phyloP scores from a whole-genome alignment of 2,113 vertebrate species.

The Protobothrops mucrosquamatus region DNA sequence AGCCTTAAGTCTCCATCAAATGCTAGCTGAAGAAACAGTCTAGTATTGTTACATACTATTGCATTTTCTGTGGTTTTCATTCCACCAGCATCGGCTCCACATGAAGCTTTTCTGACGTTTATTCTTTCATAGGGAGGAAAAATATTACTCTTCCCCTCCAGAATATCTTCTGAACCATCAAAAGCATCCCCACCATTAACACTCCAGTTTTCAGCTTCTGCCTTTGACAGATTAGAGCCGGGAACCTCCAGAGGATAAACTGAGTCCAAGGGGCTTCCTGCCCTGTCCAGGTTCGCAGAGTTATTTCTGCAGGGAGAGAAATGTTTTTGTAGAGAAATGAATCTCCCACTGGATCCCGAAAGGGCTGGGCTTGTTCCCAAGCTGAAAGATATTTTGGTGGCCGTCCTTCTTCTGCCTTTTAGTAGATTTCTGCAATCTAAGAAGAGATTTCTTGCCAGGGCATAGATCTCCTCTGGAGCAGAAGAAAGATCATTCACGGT shows the following conservation, averaged over 20 bases:
- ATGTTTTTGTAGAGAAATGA: background rate
- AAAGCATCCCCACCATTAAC: background rate
- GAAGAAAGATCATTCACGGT: background rate
- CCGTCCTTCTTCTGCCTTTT: background rate
- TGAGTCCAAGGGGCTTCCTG: background rate
- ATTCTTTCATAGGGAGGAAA: constrained; percentile 5
- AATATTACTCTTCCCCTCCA: background rate
- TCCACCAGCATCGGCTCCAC: constrained; percentile 10
- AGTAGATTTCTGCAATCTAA: constrained; percentile 12
- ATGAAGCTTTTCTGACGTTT: background rate
- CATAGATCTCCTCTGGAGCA: constrained; percentile 28
- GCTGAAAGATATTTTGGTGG: background rate
- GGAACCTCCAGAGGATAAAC: constrained; percentile 9
- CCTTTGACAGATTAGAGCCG: constrained; percentile 1
- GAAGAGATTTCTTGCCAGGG: background rate
- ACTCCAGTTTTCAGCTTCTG: constrained; percentile 13
- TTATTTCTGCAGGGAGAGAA: constrained; percentile 19
- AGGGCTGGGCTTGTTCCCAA: background rate
- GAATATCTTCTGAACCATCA: background rate
- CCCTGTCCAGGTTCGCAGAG: background rate
- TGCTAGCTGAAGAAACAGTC: background rate
- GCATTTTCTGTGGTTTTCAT: constrained; percentile 13
- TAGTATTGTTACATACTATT: background rate
- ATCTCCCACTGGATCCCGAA: background rate
- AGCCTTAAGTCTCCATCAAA: constrained; percentile 13